A percentile compares a stretch with the other conserved stretches of the same genome.
Evolutionary conservation across 2,888 invertebrate species (phyloP).

Genomic region (Theodoxus fluviatilis): DNA sequence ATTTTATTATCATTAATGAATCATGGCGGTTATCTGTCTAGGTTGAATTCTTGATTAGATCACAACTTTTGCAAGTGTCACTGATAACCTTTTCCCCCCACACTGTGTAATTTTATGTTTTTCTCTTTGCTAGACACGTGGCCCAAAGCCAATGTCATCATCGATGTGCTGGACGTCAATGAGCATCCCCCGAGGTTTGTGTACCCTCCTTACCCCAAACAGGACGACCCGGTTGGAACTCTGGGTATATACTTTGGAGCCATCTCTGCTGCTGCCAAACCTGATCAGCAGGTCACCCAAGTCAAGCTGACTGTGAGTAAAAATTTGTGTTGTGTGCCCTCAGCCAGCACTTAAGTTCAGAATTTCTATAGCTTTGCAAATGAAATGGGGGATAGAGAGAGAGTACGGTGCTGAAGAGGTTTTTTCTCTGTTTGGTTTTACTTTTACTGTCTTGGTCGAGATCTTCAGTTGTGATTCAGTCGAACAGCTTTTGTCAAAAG

Average conservation of each 20-base stretch:
- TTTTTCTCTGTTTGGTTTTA: too few relatives aligned
- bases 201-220: slow-evolving; percentile 71
- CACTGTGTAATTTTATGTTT: too few relatives aligned
- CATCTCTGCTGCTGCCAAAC: slow-evolving; percentile 75
- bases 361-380: background rate
- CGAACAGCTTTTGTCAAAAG: too few relatives aligned
- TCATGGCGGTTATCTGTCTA: too few relatives aligned
- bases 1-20: too few relatives aligned
- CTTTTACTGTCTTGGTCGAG: too few relatives aligned
- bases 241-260: slow-evolving; percentile 76
- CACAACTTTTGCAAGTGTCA: too few relatives aligned
- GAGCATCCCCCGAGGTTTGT: slow-evolving; percentile 87
- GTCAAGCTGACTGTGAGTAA: slow-evolving; percentile 71
- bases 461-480: too few relatives aligned
- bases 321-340: background rate
- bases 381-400: too few relatives aligned
- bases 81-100: too few relatives aligned
- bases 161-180: slow-evolving; percentile 86
- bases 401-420: too few relatives aligned
- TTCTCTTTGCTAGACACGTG: slow-evolving; percentile 44
- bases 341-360: background rate
- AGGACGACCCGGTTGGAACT: slow-evolving; percentile 26
- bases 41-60: too few relatives aligned
- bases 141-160: slow-evolving; percentile 71
- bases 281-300: slow-evolving; percentile 80